Conservation (phyloP, 1,140 invertebrate species). For the Meloidogyne floridensis region DNA sequence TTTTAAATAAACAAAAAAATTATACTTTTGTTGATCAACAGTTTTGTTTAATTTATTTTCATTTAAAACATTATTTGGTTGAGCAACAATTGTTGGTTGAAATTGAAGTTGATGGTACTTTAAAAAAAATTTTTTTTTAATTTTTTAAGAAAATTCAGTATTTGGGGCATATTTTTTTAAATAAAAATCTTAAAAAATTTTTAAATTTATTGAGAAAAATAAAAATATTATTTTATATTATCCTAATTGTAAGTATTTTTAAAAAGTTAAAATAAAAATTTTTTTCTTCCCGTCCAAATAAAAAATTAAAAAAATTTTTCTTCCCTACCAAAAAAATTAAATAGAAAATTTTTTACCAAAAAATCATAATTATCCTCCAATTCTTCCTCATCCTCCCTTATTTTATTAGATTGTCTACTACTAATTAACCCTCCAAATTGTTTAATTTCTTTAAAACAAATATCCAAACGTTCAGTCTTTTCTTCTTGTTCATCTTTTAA, state of each 20-base stretch:
- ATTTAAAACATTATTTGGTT: not conserved
- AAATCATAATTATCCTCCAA: slow-evolving; percentile 2
- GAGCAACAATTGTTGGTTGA: not conserved
- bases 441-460: slow-evolving; percentile 17
- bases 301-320: not conserved
- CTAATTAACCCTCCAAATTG: not conserved
- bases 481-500: slow-evolving; percentile 18
- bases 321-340: not conserved
- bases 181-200: no score
- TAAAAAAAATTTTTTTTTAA: not conserved
- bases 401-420: not conserved
- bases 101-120: not conserved
- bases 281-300: no score
- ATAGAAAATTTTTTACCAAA: not conserved
- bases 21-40: not conserved
- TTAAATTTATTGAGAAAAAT: no score
- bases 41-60: not conserved
- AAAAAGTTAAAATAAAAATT: no score
- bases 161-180: no score
- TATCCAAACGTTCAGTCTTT: slow-evolving; percentile 16
- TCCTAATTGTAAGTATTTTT: no score
- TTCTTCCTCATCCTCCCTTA: not conserved
- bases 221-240: no score
- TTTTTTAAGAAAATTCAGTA: no score
- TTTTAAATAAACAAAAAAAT: no score